Conservation (phyloP, 2,888 invertebrate genomes). For the Aspidiotus destructor region DNA sequence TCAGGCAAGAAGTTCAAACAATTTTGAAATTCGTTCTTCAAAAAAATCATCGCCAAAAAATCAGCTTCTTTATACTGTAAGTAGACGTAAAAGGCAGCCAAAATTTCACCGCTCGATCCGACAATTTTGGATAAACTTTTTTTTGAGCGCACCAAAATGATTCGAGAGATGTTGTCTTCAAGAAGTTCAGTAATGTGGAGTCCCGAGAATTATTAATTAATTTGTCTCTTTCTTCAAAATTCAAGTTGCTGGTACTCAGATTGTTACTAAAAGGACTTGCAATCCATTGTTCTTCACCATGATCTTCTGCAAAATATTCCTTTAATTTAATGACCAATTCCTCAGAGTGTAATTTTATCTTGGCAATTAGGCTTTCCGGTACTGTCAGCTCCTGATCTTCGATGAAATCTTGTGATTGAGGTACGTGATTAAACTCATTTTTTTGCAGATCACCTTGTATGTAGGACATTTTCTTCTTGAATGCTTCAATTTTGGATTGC, state of each 20-base stretch:
- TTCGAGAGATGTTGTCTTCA: neutral
- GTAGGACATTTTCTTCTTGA: neutral
- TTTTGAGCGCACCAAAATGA: neutral
- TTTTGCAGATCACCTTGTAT: neutral
- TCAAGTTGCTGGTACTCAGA: neutral
- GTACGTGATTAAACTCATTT: neutral
- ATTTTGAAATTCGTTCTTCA: no score
- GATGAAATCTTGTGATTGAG: neutral
- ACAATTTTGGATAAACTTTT: neutral
- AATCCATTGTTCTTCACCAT: neutral
- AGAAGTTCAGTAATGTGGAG: neutral
- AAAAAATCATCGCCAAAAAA: neutral
- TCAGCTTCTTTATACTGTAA: neutral
- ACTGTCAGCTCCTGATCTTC: slow-evolving; percentile 1
- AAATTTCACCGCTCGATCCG: neutral
- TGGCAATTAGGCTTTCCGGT: neutral
- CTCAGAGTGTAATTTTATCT: no score
- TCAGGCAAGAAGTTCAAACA: neutral
- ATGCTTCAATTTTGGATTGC: neutral
- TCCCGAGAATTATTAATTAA: neutral
- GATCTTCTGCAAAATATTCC: neutral
- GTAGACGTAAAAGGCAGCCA: neutral
- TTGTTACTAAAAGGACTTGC: neutral
- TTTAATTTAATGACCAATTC: neutral
- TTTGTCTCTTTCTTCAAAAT: neutral